A percentile compares a stretch with the other conserved stretches of the same genome.
Evolutionary conservation across 2,888 invertebrate species (phyloP).

Genomic region (Limnephilus lunatus): DNA sequence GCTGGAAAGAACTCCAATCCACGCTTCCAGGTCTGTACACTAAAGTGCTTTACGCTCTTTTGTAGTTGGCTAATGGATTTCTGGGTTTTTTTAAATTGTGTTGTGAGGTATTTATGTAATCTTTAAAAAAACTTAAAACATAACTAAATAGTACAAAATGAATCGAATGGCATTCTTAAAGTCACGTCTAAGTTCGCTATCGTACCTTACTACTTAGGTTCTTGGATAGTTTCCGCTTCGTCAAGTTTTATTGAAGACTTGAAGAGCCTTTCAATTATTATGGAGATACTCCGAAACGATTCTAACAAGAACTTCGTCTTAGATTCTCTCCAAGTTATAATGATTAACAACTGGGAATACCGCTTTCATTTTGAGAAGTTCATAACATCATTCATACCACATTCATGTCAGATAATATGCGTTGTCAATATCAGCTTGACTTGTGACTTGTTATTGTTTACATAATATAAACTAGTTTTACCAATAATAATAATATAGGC

Average conservation of each 20-base stretch:
- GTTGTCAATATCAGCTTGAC: background rate
- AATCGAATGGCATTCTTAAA: background rate
- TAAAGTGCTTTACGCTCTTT: background rate
- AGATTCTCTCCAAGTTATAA: background rate
- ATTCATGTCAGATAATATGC: background rate
- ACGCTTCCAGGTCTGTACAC: conserved; percentile 76
- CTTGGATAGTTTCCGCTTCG: background rate
- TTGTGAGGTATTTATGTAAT: background rate
- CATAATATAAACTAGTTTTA: background rate
- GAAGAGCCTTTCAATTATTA: background rate
- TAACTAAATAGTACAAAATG: background rate
- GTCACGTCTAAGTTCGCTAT: background rate
- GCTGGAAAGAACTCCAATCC: conserved; percentile 74
- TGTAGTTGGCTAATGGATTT: background rate
- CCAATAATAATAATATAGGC: background rate
- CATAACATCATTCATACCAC: background rate
- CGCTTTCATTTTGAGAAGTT: background rate
- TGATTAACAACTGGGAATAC: background rate
- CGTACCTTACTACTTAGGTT: background rate
- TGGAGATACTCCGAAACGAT: background rate
- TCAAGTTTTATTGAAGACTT: background rate
- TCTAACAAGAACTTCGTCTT: background rate
- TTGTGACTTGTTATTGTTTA: background rate
- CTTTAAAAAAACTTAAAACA: background rate
- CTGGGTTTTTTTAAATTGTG: background rate